phyloP scores from a whole-genome alignment of 2,888 invertebrate genomes.

The Julus scandinavius region DNA sequence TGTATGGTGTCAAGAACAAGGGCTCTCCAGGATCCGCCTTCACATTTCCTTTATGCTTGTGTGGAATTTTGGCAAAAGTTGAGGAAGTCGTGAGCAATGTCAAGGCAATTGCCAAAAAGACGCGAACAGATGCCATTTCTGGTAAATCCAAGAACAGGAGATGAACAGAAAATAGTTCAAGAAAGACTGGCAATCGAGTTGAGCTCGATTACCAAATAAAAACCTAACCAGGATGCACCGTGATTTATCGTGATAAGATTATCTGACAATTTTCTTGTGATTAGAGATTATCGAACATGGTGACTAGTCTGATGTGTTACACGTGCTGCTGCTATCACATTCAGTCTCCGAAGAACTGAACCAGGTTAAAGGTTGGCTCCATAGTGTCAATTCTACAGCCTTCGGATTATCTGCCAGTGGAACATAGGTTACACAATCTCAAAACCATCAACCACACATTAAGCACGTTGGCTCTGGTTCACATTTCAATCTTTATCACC shows the following conservation, averaged over 20 bases:
- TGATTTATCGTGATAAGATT: slow-evolving; percentile 17
- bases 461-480: too few species aligned
- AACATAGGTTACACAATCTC: too few species aligned
- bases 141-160: not conserved
- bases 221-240: not conserved
- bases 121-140: not conserved
- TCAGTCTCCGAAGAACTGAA: too few species aligned
- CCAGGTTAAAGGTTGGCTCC: too few species aligned
- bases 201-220: not conserved
- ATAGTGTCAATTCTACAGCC: too few species aligned
- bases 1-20: slow-evolving; percentile 79
- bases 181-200: not conserved
- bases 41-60: not conserved
- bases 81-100: not conserved
- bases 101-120: not conserved
- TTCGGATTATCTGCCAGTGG: too few species aligned
- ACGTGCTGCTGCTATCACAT: not conserved
- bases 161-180: not conserved
- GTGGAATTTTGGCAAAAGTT: not conserved
- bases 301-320: not conserved
- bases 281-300: not conserved
- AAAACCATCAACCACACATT: too few species aligned
- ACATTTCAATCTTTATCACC: too few species aligned
- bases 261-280: not conserved
- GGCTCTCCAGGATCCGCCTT: slow-evolving; percentile 71